Evolutionary conservation across 2,888 invertebrate species (phyloP).

Genomic region (Cantharis lateralis): DNA sequence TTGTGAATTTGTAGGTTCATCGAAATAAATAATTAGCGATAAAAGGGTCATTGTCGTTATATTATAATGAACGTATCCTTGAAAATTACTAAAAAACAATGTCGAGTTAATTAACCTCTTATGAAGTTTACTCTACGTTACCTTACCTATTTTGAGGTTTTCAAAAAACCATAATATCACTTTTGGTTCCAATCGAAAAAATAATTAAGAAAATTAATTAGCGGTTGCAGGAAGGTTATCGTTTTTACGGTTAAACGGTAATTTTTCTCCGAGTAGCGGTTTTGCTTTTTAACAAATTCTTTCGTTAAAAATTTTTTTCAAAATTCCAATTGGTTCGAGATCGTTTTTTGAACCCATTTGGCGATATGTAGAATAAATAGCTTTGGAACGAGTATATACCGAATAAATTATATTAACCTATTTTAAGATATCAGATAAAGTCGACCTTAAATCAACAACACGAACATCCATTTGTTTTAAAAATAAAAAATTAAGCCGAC

Average conservation of each 20-base stretch:
- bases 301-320: too few species aligned
- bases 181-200: background rate
- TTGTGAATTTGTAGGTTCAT: background rate
- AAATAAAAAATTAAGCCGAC: background rate
- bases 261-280: background rate
- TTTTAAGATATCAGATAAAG: background rate
- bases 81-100: conserved; percentile 1
- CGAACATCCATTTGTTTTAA: background rate
- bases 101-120: conserved; percentile 8
- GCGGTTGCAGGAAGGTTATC: background rate
- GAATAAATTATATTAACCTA: background rate
- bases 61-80: background rate
- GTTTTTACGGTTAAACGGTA: background rate
- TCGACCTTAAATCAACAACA: background rate
- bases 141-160: conserved; percentile 1
- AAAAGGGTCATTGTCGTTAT: background rate
- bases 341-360: background rate
- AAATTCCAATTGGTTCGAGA: too few species aligned
- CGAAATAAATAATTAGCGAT: background rate
- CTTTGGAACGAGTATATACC: background rate
- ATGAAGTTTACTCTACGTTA: background rate
- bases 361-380: background rate
- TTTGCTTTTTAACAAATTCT: background rate
- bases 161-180: background rate
- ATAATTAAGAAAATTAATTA: background rate